Evolutionary conservation across 2,888 invertebrate species (phyloP).

Genomic region (Epistrophe eligans): DNA sequence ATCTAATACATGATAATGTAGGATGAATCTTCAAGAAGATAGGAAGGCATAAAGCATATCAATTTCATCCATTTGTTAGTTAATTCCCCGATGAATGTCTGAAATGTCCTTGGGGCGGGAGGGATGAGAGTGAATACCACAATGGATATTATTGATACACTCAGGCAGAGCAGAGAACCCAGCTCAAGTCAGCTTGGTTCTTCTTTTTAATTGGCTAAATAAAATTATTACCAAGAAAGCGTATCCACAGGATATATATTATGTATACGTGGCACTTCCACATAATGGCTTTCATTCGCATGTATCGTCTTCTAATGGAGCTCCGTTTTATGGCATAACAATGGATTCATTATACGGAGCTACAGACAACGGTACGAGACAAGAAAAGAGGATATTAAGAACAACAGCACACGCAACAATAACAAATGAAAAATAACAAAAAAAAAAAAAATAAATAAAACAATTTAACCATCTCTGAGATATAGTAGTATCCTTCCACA

Average conservation of each 20-base stretch:
- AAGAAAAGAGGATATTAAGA: slow-evolving; percentile 36
- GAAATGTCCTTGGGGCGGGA: slow-evolving; percentile 33
- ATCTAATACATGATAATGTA: too few species aligned
- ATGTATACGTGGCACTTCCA: slow-evolving; percentile 66
- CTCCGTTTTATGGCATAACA: slow-evolving; percentile 74
- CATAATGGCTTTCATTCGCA: slow-evolving; percentile 74
- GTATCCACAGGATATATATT: slow-evolving; percentile 72
- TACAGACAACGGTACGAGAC: slow-evolving; percentile 39
- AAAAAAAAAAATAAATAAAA: slow-evolving; percentile 10
- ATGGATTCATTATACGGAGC: slow-evolving; percentile 70
- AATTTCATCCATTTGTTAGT: slow-evolving; percentile 72
- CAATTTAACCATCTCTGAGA: slow-evolving; percentile 63
- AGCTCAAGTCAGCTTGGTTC: slow-evolving; percentile 51
- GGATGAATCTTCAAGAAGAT: slow-evolving; percentile 8
- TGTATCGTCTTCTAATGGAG: slow-evolving; percentile 75
- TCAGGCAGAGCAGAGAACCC: not conserved
- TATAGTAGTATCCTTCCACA: slow-evolving; percentile 41
- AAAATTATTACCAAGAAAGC: slow-evolving; percentile 82
- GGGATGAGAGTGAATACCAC: slow-evolving; percentile 32
- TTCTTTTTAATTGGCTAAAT: slow-evolving; percentile 82
- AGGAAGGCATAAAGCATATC: slow-evolving; percentile 66
- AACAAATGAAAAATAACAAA: slow-evolving; percentile 7
- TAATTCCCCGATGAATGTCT: slow-evolving; percentile 74
- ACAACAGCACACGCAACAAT: slow-evolving; percentile 43
- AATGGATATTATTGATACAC: slow-evolving; percentile 65